These are phyloP conservation scores for Lasiurus cinereus DNA, from an alignment of 2,113 vertebrate genomes.

Conservation along the genomic window DNA sequence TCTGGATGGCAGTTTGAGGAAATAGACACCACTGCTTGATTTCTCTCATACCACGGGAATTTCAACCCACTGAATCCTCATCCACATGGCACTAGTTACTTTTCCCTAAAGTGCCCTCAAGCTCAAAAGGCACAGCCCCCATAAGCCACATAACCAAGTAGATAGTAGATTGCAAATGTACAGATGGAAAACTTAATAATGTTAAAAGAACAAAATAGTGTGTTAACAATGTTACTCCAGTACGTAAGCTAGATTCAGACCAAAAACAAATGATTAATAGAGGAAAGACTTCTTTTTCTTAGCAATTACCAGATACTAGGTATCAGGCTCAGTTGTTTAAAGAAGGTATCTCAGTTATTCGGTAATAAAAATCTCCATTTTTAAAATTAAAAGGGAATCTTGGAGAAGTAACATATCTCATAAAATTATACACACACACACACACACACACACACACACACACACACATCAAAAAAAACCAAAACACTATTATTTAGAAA, in stretches of 20 bases:
- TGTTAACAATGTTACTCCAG: neutral
- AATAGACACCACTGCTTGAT: neutral
- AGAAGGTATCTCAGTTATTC: constrained; percentile 31
- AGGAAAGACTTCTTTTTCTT: neutral
- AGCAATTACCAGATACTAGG: neutral
- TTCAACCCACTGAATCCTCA: neutral
- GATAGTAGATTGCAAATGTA: neutral
- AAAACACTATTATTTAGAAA: no score
- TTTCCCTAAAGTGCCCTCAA: neutral
- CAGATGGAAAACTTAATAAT: neutral
- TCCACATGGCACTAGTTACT: neutral
- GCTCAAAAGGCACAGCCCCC: neutral
- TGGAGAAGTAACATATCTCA: neutral
- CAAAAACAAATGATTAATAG: neutral
- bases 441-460: neutral
- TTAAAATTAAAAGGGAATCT: neutral
- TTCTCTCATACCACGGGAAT: neutral
- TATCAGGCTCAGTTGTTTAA: neutral
- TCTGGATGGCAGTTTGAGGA: neutral
- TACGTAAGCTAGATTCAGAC: neutral
- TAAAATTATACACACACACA: neutral
- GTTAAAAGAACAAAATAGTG: neutral
- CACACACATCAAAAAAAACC: neutral
- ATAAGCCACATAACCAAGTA: neutral
- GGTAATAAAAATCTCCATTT: constrained; percentile 1